These are phyloP conservation scores for Bombus superbus DNA, from an alignment of 1,140 invertebrate genomes.

Conservation along the genomic window DNA sequence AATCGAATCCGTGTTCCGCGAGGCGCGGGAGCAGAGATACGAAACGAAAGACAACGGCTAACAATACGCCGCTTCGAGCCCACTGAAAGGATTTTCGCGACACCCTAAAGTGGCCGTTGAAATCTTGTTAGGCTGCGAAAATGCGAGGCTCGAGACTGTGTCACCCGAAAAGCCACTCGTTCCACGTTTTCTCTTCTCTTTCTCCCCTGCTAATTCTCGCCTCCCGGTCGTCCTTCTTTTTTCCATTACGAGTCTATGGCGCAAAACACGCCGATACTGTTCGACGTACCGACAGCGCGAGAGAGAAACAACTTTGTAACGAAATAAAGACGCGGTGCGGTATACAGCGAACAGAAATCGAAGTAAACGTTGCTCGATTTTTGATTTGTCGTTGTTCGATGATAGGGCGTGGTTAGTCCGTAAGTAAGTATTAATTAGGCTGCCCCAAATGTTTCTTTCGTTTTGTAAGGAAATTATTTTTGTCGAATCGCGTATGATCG, in stretches of 20 bases:
- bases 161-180: constrained; percentile 26
- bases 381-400: no score
- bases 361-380: background rate
- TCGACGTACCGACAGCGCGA: background rate
- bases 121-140: constrained; percentile 49
- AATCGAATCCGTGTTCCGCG: constrained; percentile 18
- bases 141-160: constrained; percentile 17
- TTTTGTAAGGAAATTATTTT: no score
- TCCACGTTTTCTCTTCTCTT: constrained; percentile 2
- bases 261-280: background rate
- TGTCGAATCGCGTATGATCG: no score
- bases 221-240: background rate
- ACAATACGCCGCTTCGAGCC: constrained; percentile 8
- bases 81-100: constrained; percentile 36
- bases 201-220: background rate
- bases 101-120: constrained; percentile 43
- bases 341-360: background rate
- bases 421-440: no score
- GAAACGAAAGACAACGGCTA: background rate
- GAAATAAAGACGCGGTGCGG: background rate
- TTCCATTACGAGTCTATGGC: background rate
- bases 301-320: background rate
- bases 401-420: no score
- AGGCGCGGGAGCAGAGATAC: background rate
- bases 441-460: no score